Conservation (phyloP, 2,113 vertebrate genomes). For the Hydropotes inermis region DNA sequence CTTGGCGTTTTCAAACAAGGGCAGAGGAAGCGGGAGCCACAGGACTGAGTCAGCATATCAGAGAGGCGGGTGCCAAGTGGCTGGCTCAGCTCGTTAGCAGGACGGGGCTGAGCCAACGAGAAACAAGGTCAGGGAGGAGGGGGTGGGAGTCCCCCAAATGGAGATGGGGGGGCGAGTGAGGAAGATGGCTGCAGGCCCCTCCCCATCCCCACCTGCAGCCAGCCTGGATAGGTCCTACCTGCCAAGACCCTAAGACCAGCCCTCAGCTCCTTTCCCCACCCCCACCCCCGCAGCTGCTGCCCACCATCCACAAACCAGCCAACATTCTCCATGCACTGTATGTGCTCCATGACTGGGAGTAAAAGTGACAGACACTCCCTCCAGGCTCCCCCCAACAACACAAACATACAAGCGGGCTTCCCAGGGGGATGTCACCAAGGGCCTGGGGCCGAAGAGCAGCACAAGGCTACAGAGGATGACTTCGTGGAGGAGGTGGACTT, state of each 20-base stretch:
- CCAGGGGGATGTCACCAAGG: background rate
- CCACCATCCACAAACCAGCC: background rate
- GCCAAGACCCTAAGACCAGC: background rate
- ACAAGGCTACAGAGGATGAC: background rate
- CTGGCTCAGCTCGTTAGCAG: constrained; percentile 71
- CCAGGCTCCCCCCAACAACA: background rate
- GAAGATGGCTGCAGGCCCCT: background rate
- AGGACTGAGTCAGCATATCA: constrained; percentile 65
- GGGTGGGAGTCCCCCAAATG: background rate
- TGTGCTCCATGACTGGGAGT: background rate
- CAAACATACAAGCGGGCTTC: background rate
- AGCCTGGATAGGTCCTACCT: background rate
- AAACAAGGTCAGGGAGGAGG: constrained; percentile 58
- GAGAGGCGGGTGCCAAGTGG: constrained; percentile 12
- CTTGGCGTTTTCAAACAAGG: constrained; percentile 60
- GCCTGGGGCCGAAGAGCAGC: background rate
- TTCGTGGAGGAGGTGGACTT: background rate
- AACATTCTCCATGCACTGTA: background rate
- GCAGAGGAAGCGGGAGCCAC: constrained; percentile 56
- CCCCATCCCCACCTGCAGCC: background rate
- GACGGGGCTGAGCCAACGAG: constrained; percentile 31
- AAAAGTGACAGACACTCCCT: background rate
- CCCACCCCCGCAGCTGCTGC: background rate
- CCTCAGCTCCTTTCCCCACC: background rate
- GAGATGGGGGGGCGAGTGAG: background rate